Evolutionary conservation across 1,140 invertebrate species (phyloP), one percentile per base, ranked within the genome.

Genomic region (Pachypeltis micranthus): DNA sequence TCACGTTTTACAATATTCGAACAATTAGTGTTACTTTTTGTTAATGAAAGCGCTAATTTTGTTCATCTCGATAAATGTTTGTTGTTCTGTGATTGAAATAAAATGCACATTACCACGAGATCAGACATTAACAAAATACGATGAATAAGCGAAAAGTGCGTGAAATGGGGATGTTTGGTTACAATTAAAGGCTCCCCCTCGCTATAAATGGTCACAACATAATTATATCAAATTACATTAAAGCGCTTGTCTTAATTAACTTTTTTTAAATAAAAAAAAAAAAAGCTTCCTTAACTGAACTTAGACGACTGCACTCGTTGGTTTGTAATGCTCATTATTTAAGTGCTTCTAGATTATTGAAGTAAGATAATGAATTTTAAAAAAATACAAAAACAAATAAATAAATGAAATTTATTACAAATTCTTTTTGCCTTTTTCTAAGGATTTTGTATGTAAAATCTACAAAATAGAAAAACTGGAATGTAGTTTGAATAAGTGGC

Each of bases 1-100:
- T 66, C 65, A 66, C 63, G 61, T 56, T 64, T 59, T 64, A 57
- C 57, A 64, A 23, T 57, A 21, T 23, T 24, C 25, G 24, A 57
- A 19, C 2, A 51, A 61, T 16, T 61, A 21, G 19, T 31, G 62
- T 56, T 1, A 29, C 21, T 14, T 21, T 16, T 51, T 39, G n/a
- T n/a, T n/a, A n/a, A n/a, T n/a, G n/a, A n/a, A n/a, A n/a, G n/a
- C n/a, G n/a, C n/a, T n/a, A n/a, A n/a, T n/a, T n/a, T n/a, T n/a
- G n/a, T n/a, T n/a, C n/a, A n/a, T n/a, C n/a, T n/a, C n/a, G n/a
- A n/a, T n/a, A n/a, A n/a, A n/a, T n/a, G n/a, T n/a, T n/a, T n/a
- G n/a, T n/a, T n/a, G n/a, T n/a, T n/a, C n/a, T n/a, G n/a, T n/a
- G n/a, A n/a, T n/a, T n/a, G n/a, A 39, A 39, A 21, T 4, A 51